Conservation (phyloP, 2,888 invertebrate species). For the Gibbula magus region DNA sequence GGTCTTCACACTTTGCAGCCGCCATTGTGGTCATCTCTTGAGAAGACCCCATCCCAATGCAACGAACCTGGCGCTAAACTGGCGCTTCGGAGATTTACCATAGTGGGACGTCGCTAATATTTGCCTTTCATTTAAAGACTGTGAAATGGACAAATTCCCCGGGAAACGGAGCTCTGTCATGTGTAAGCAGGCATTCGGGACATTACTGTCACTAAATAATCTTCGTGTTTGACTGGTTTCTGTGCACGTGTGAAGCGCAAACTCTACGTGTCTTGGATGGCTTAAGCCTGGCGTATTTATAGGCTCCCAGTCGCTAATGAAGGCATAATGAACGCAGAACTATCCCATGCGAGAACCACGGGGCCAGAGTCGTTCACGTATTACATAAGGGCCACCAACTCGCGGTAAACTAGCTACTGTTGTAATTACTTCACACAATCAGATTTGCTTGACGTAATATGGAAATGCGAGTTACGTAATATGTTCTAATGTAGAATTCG, state of each 20-base stretch:
- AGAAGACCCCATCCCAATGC: not conserved
- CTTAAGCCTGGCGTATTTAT: not conserved
- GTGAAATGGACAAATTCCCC: not conserved
- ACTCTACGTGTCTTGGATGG: not conserved
- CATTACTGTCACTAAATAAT: slow-evolving; percentile 14
- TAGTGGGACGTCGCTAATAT: slow-evolving; percentile 8
- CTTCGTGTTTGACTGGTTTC: slow-evolving; percentile 15
- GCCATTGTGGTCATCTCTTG: not conserved
- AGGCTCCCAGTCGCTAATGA: not conserved
- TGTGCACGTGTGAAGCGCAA: not conserved
- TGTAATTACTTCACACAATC: too few relatives aligned
- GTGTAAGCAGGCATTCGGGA: slow-evolving; percentile 2
- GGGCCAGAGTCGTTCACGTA: not conserved
- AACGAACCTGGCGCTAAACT: not conserved
- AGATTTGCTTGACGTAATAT: not conserved
- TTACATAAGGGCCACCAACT: not conserved
- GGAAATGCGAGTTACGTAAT: not conserved
- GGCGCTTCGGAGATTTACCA: slow-evolving; percentile 12
- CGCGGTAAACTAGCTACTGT: not conserved
- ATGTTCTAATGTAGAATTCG: not conserved
- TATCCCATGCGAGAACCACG: not conserved
- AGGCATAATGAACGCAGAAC: not conserved
- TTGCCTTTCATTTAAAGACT: slow-evolving; percentile 17
- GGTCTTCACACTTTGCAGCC: slow-evolving; percentile 16
- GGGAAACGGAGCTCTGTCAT: not conserved